Conservation (phyloP, 1,140 invertebrate genomes). For the Leptoteleia sp. region DNA sequence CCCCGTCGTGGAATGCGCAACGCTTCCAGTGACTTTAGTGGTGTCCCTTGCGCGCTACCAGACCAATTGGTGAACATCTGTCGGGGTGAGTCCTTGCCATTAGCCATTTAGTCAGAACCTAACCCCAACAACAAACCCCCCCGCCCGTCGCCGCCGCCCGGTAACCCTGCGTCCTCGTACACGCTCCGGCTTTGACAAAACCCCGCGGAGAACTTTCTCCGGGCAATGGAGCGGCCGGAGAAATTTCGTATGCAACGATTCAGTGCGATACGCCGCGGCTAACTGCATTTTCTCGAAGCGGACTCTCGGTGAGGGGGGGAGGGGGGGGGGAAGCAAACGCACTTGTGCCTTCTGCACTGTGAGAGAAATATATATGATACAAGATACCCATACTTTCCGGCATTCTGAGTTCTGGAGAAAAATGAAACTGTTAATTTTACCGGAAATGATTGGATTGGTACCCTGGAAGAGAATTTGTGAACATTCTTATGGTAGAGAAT, state of each 20-base stretch:
- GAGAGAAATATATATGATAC: too few relatives aligned
- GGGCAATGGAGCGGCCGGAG: slow-evolving; percentile 22
- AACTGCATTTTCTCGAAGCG: slow-evolving; percentile 31
- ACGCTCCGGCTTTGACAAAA: slow-evolving; percentile 20
- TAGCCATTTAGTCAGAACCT: too few relatives aligned
- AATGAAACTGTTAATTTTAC: too few relatives aligned
- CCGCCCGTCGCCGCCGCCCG: too few relatives aligned
- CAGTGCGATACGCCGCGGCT: slow-evolving; percentile 19
- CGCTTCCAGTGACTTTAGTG: slow-evolving; percentile 28
- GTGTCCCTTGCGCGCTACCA: slow-evolving; percentile 28
- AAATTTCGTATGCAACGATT: slow-evolving; percentile 54
- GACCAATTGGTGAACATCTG: slow-evolving; percentile 12
- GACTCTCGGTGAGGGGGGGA: slow-evolving; percentile 24
- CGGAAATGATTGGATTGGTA: too few relatives aligned
- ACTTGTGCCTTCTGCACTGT: too few relatives aligned
- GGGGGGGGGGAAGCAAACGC: too few relatives aligned
- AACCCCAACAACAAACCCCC: neutral
- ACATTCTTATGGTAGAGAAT: too few relatives aligned
- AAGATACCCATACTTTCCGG: too few relatives aligned
- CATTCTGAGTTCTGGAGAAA: too few relatives aligned
- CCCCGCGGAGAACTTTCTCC: slow-evolving; percentile 33
- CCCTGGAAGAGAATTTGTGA: too few relatives aligned
- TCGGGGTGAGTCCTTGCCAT: slow-evolving; percentile 30
- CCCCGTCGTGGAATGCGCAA: slow-evolving; percentile 39
- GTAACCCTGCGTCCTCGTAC: neutral